These are phyloP conservation scores for Scaptomyza polygonia DNA, from an alignment of 2,888 invertebrate species.

Conservation along the genomic window DNA sequence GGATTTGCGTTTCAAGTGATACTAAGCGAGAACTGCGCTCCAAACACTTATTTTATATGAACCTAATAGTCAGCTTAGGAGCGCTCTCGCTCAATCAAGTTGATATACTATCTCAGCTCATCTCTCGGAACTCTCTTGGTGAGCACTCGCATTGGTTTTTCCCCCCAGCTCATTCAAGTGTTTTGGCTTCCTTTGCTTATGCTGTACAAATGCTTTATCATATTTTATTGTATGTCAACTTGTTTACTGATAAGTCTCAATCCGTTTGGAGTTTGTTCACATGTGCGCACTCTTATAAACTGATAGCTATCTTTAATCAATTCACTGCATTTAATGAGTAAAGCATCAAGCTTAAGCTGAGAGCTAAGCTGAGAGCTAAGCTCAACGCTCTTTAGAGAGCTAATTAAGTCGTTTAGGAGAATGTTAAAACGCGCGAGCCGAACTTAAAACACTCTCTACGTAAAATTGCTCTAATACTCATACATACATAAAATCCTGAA, in stretches of 20 bases:
- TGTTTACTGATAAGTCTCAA: not conserved
- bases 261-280: not conserved
- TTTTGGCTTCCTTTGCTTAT: slow-evolving; percentile 7
- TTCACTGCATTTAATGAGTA: not conserved
- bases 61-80: not conserved
- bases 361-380: not conserved
- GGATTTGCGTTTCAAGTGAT: slow-evolving; percentile 39
- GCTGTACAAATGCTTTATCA: not conserved
- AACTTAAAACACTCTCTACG: not conserved
- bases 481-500: too few species aligned
- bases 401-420: not conserved
- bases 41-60: slow-evolving; percentile 35
- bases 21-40: slow-evolving; percentile 44
- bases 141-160: slow-evolving; percentile 13
- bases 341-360: too few species aligned
- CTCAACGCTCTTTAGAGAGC: not conserved
- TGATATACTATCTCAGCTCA: slow-evolving; percentile 16
- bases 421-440: not conserved
- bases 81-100: not conserved
- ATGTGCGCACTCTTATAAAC: not conserved
- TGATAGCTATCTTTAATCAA: not conserved
- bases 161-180: slow-evolving; percentile 1
- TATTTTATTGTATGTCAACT: not conserved
- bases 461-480: too few species aligned
- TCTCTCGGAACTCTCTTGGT: slow-evolving; percentile 10